Evolutionary conservation across 2,113 vertebrate genomes (phyloP), one percentile per base, ranked within the genome.

Genomic region (Thymallus thymallus): DNA sequence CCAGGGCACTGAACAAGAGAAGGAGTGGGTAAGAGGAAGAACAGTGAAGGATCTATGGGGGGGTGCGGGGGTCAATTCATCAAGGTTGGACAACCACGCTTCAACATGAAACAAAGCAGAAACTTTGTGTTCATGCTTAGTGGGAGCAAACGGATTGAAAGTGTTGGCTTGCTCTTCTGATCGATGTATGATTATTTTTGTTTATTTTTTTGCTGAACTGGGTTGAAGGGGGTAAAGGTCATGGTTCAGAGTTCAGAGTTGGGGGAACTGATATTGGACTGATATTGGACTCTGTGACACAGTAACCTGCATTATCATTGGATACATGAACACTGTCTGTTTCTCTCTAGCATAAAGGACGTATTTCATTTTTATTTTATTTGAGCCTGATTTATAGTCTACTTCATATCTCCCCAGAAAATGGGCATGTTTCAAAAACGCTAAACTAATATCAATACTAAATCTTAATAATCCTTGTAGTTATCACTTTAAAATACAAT

Each of bases 1-100:
- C 0, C 51, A 69, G 56, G 73, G 67, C 0, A 13, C 20, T n/a
- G 30, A 30, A 16, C 58, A 41, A 30, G 51, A 55, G 29, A 95
- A 89, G 69, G 82, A 62, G 62, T 55, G 75, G 74, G 56, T 61
- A 73, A 73, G 69, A 29, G 51, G 71, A 75, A 69, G 24, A 0
- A 45, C 23, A 18, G 24, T 41, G 48, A 32, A 14, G 30, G 65
- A 76, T 63, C 18, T 73, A 22, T n/a, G 60, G 46, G 68, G 68
- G 60, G 30, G 68, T 41, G 60, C 75, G 13, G 32, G 29, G 56
- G 29, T 69, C 24, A 68, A 70, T 77, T 51, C 1, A 60, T 6
- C 18, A 69, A 35, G 32, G 60, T 48, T 62, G 56, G 32, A 61
- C 22, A n/a, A 45, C 32, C 22, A 72, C n/a, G 41, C 61, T 71